Conservation (phyloP, 2,888 invertebrate genomes). For the Brenthis daphne region DNA sequence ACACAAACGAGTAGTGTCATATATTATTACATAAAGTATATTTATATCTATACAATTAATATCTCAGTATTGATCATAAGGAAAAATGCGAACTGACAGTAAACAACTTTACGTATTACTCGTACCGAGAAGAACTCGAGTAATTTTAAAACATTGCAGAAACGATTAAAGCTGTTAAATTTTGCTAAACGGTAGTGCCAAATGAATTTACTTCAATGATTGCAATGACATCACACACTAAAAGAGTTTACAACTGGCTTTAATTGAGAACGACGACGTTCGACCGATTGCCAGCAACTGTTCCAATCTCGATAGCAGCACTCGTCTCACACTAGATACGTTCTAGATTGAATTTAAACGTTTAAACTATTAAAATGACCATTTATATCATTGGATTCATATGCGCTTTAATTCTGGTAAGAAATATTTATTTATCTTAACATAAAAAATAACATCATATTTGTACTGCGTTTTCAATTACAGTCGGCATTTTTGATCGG, state of each 20-base stretch:
- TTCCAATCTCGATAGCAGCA: slow-evolving; percentile 62
- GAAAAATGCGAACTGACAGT: slow-evolving; percentile 21
- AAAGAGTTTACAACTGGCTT: slow-evolving; percentile 60
- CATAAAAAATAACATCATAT: neutral
- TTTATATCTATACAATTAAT: slow-evolving; percentile 1
- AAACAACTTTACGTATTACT: slow-evolving; percentile 15
- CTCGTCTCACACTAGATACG: slow-evolving; percentile 53
- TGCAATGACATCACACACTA: slow-evolving; percentile 71
- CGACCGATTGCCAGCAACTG: slow-evolving; percentile 56
- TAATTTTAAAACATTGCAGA: neutral
- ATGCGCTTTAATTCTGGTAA: slow-evolving; percentile 68
- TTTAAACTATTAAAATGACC: slow-evolving; percentile 56
- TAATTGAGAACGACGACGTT: slow-evolving; percentile 66
- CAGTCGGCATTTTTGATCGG: slow-evolving; percentile 65
- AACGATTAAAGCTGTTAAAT: slow-evolving; percentile 31
- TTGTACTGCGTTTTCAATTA: slow-evolving; percentile 26
- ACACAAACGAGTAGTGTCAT: neutral
- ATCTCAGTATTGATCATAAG: neutral
- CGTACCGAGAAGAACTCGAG: neutral
- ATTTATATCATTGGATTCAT: slow-evolving; percentile 66
- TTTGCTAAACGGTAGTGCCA: slow-evolving; percentile 52
- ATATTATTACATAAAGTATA: neutral
- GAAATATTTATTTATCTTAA: slow-evolving; percentile 40
- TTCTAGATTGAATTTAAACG: slow-evolving; percentile 39
- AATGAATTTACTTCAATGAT: slow-evolving; percentile 50